Evolutionary conservation across 2,113 vertebrate genomes (phyloP).

Genomic region (Mormyrus lacerda): DNA sequence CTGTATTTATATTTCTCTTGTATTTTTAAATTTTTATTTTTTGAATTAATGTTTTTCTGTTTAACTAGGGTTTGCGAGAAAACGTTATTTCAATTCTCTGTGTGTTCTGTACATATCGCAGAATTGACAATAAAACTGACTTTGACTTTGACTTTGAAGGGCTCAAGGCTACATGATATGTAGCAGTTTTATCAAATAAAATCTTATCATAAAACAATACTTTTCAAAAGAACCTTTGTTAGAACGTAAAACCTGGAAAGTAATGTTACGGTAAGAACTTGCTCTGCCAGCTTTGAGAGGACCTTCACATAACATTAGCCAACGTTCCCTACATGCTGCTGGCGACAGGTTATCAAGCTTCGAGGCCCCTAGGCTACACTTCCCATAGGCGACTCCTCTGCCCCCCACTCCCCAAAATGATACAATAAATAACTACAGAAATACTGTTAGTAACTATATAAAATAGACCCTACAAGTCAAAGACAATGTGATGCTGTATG

Average conservation of each 20-base stretch:
- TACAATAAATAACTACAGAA: neutral
- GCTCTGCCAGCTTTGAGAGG: neutral
- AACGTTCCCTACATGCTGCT: neutral
- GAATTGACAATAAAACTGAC: too few species aligned
- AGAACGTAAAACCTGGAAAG: too few species aligned
- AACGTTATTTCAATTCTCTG: too few species aligned
- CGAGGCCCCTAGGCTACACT: neutral
- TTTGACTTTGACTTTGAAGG: too few species aligned
- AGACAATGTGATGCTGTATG: neutral
- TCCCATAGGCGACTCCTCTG: neutral
- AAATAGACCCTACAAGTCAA: neutral
- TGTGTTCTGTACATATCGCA: too few species aligned
- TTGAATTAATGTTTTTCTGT: too few species aligned
- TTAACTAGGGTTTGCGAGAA: too few species aligned
- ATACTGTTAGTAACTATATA: neutral
- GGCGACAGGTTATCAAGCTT: neutral
- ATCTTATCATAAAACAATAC: too few species aligned
- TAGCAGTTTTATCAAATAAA: too few species aligned
- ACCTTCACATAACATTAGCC: neutral
- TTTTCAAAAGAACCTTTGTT: too few species aligned
- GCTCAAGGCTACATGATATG: neutral
- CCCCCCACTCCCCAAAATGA: neutral
- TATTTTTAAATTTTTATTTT: too few species aligned
- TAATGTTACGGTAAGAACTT: neutral
- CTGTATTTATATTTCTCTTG: too few species aligned